Conservation (phyloP, 1,140 invertebrate genomes). For the Teleopsis dalmanni region DNA sequence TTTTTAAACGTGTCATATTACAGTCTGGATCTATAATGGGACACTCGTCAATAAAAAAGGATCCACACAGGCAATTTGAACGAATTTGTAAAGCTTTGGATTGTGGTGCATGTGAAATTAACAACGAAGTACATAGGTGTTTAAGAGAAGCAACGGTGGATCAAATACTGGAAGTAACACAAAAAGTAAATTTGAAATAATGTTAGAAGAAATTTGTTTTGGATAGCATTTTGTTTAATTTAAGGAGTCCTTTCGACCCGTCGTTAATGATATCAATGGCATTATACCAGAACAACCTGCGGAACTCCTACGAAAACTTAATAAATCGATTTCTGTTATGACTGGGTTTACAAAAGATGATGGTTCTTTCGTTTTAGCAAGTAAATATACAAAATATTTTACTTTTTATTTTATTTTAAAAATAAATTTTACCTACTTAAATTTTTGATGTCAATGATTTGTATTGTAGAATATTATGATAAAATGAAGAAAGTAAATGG, state of each 20-base stretch:
- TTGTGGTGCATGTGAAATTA: slow-evolving; percentile 18
- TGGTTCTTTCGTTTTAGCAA: slow-evolving; percentile 33
- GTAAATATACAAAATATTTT: slow-evolving; percentile 14
- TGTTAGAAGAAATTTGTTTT: background rate
- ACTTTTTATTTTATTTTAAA: background rate
- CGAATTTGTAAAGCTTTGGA: slow-evolving; percentile 23
- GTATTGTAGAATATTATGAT: no score
- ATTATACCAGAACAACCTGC: slow-evolving; percentile 26
- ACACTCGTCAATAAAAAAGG: slow-evolving; percentile 23
- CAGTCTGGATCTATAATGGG: slow-evolving; percentile 39
- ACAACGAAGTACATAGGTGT: slow-evolving; percentile 18
- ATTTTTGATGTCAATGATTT: no score
- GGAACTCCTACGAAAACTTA: slow-evolving; percentile 16
- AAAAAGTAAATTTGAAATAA: background rate
- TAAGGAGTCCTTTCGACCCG: slow-evolving; percentile 25
- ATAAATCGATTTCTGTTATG: slow-evolving; percentile 24
- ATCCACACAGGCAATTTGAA: slow-evolving; percentile 22
- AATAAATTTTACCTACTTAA: no score
- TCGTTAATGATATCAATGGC: slow-evolving; percentile 26
- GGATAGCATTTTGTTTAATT: background rate
- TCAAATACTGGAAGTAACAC: slow-evolving; percentile 21
- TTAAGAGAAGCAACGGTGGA: slow-evolving; percentile 17
- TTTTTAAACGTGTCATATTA: slow-evolving; percentile 33
- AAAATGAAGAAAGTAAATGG: no score
- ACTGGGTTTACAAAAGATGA: slow-evolving; percentile 41